Percentiles rank a stretch among this genome's conserved stretches.
These are phyloP conservation scores for Microplitis deprimator DNA, from an alignment of 2,888 invertebrate genomes.

Conservation along the genomic window DNA sequence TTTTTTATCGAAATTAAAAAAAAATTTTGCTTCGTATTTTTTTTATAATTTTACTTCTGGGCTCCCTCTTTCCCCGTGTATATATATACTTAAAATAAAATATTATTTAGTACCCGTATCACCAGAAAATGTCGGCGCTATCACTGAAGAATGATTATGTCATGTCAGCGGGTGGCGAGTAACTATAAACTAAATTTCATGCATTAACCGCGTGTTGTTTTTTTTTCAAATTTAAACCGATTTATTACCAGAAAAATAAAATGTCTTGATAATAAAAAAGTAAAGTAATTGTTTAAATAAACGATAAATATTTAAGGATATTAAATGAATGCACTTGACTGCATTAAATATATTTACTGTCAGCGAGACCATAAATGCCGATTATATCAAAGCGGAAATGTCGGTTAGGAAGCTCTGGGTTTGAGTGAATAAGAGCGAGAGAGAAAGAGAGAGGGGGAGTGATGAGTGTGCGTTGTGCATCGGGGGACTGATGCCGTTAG, in stretches of 20 bases:
- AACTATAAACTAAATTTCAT: conserved; percentile 37
- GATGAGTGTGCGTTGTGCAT: conserved; percentile 8
- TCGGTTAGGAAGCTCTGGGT: conserved; percentile 21
- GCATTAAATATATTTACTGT: not conserved
- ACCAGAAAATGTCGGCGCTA: conserved; percentile 37
- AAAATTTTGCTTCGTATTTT: too few relatives aligned
- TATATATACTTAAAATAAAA: not conserved
- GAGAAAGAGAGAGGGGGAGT: not conserved
- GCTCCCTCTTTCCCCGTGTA: too few relatives aligned
- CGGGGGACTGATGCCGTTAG: conserved; percentile 37
- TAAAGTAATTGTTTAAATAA: too few relatives aligned
- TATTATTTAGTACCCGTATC: conserved; percentile 17
- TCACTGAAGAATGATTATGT: conserved; percentile 42
- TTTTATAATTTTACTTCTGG: too few relatives aligned
- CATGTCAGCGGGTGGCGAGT: conserved; percentile 37
- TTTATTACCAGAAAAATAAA: too few relatives aligned
- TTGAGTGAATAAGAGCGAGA: not conserved
- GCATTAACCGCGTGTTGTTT: conserved; percentile 46
- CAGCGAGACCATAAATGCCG: conserved; percentile 5
- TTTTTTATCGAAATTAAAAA: too few relatives aligned
- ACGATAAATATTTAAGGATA: not conserved
- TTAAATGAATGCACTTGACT: not conserved
- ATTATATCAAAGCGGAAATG: conserved; percentile 33
- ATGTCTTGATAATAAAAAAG: too few relatives aligned
- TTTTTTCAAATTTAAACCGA: too few relatives aligned